These are phyloP conservation scores for Stictonetta naevosa DNA, from an alignment of 2,113 vertebrate genomes.

Conservation along the genomic window DNA sequence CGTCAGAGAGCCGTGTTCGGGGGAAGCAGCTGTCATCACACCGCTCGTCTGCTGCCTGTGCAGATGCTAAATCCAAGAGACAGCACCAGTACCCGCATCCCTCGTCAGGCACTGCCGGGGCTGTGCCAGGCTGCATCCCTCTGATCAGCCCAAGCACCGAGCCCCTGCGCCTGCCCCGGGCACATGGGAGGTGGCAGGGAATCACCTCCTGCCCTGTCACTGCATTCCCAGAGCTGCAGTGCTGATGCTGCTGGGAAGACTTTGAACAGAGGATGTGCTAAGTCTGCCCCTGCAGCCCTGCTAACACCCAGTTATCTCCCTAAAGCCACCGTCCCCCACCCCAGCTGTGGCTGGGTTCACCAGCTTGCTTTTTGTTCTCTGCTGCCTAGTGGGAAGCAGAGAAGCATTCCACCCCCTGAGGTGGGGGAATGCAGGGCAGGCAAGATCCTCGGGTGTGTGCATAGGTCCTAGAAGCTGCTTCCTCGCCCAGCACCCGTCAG, in stretches of 20 bases:
- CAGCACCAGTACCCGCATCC: accelerated
- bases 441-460: background rate
- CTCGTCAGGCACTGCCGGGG: background rate
- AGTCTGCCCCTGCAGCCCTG: background rate
- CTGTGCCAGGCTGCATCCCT: background rate
- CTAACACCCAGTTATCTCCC: background rate
- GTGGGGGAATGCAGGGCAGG: no score
- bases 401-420: no score
- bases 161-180: background rate
- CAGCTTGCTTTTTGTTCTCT: background rate
- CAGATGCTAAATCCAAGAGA: background rate
- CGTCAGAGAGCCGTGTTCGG: background rate
- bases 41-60: background rate
- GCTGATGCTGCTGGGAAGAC: background rate
- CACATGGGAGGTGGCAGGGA: background rate
- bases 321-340: no score
- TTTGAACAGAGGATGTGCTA: background rate
- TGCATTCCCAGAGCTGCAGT: accelerated
- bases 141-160: background rate
- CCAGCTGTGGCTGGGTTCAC: background rate
- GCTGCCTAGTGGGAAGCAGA: no score
- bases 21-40: background rate
- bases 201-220: background rate
- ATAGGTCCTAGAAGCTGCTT: accelerated
- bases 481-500: background rate